Percentiles rank a stretch among this genome's conserved stretches.
Conservation (phyloP, 1,140 invertebrate genomes). For the Drosophila athabasca region DNA sequence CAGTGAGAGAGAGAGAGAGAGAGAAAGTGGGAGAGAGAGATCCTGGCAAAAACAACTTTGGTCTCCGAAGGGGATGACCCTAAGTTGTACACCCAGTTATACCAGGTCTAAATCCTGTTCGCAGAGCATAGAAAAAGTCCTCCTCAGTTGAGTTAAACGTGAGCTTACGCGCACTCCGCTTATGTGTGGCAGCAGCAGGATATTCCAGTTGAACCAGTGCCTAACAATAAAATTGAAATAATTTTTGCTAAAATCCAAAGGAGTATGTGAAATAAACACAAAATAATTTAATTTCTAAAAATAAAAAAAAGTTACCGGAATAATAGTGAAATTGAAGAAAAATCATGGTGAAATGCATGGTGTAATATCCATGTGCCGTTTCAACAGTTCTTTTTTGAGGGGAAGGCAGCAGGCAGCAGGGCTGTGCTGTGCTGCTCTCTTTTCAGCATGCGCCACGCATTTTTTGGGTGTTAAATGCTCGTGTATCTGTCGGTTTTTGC, state of each 20-base stretch:
- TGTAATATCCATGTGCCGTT: no score
- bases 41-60: no score
- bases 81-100: no score
- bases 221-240: constrained; percentile 39
- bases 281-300: background rate
- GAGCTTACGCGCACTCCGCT: constrained; percentile 52
- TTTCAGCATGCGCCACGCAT: constrained; percentile 73
- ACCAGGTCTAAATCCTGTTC: constrained; percentile 31
- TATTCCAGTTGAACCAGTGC: constrained; percentile 54
- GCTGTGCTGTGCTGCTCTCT: constrained; percentile 34
- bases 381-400: constrained; percentile 1
- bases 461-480: constrained; percentile 81
- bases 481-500: constrained; percentile 81
- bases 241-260: constrained; percentile 15
- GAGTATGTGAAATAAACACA: constrained; percentile 44
- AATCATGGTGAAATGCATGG: background rate
- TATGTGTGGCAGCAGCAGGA: constrained; percentile 42
- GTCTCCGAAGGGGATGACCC: no score
- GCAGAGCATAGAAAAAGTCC: constrained; percentile 49
- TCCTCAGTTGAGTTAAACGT: constrained; percentile 75
- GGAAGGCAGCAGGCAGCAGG: constrained; percentile 12
- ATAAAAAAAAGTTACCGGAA: background rate
- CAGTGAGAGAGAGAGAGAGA: no score
- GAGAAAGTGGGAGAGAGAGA: no score
- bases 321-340: background rate